phyloP scores from a whole-genome alignment of 2,113 vertebrate species.

The Nothobranchius kuhntae region DNA sequence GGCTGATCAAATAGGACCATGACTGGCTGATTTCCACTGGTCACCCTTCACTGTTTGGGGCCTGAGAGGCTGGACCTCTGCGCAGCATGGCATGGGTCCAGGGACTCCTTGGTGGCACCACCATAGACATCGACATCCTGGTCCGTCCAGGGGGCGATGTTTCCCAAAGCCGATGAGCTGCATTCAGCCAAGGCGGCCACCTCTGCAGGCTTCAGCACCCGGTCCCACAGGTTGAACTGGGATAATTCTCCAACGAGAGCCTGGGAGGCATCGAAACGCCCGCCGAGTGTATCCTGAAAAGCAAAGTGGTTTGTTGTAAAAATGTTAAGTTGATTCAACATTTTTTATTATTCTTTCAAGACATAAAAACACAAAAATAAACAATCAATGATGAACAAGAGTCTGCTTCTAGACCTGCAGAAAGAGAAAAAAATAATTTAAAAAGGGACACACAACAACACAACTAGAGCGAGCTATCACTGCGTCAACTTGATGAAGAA shows the following conservation, averaged over 20 bases:
- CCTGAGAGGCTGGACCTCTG: slow-evolving; percentile 69
- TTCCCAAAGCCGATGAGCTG: slow-evolving; percentile 83
- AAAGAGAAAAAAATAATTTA: no score
- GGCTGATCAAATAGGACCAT: slow-evolving; percentile 3
- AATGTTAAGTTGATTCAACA: neutral
- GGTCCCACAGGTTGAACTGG: slow-evolving; percentile 94
- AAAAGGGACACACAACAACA: no score
- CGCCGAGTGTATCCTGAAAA: slow-evolving; percentile 87
- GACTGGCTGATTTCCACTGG: slow-evolving; percentile 8
- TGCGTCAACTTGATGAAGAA: no score
- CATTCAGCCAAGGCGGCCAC: slow-evolving; percentile 89
- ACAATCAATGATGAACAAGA: no score
- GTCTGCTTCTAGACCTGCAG: no score
- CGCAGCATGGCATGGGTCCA: slow-evolving; percentile 83
- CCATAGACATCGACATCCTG: slow-evolving; percentile 89
- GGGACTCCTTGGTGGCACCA: slow-evolving; percentile 85
- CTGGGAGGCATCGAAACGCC: slow-evolving; percentile 93
- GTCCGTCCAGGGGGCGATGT: slow-evolving; percentile 92
- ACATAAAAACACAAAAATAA: no score
- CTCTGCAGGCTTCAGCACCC: slow-evolving; percentile 85
- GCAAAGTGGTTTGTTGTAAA: neutral
- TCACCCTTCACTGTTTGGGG: slow-evolving; percentile 80
- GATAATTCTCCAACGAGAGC: slow-evolving; percentile 94
- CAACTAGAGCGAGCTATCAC: no score
- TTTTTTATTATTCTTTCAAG: neutral